Conservation (phyloP, 2,888 invertebrate species). For the Aporophyla lueneburgensis region DNA sequence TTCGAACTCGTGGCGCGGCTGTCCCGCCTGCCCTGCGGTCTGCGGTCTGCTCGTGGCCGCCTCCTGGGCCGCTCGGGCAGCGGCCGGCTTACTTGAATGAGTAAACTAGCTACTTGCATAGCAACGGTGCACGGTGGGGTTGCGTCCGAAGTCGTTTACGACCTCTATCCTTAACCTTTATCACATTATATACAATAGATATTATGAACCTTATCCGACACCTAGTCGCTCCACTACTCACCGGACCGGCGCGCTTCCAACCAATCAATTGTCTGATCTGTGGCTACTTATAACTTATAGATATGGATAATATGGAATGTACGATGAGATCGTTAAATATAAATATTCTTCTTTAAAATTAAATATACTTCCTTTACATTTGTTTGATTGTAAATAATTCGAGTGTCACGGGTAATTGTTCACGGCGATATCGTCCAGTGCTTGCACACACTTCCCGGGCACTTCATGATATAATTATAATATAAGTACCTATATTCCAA, state of each 20-base stretch:
- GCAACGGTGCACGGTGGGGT: constrained; percentile 48
- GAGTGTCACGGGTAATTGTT: constrained; percentile 12
- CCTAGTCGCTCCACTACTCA: constrained; percentile 1
- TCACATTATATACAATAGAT: constrained; percentile 63
- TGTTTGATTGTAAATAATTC: constrained; percentile 11
- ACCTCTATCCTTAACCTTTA: constrained; percentile 41
- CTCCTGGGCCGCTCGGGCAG: no score
- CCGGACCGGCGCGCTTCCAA: background rate
- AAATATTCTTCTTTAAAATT: no score
- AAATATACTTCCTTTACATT: constrained; percentile 30
- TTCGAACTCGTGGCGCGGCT: no score
- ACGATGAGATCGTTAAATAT: constrained; percentile 45
- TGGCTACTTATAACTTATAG: constrained; percentile 22
- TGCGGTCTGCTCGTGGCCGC: background rate
- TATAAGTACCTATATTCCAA: constrained; percentile 5
- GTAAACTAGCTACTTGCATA: constrained; percentile 1
- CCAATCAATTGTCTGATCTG: background rate
- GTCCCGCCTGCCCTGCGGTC: background rate
- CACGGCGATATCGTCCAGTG: constrained; percentile 12
- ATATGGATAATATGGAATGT: constrained; percentile 48
- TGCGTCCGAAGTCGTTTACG: constrained; percentile 54
- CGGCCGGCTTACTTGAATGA: background rate
- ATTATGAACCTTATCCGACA: constrained; percentile 32
- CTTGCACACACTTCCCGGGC: constrained; percentile 21
- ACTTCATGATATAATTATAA: constrained; percentile 25